A percentile compares a stretch with the other conserved stretches of the same genome.
phyloP scores from a whole-genome alignment of 1,140 invertebrate species.

The Mercenaria mercenaria region DNA sequence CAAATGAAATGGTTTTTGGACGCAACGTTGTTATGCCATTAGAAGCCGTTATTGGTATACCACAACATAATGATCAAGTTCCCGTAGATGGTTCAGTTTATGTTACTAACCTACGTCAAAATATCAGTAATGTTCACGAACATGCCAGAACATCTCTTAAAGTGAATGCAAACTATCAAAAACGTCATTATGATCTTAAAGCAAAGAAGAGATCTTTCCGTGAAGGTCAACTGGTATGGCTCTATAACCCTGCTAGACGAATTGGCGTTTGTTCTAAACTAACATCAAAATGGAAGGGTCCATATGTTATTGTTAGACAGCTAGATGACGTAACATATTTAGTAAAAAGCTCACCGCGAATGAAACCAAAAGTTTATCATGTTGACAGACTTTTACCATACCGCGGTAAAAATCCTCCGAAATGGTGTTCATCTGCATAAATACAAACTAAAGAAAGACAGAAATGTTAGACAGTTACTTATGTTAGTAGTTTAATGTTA shows the following conservation, averaged over 20 bases:
- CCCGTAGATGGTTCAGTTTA: not conserved
- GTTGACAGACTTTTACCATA: not conserved
- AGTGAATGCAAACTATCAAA: not conserved
- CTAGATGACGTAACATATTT: constrained; percentile 5
- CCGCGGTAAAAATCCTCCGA: not conserved
- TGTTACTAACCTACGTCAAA: not conserved
- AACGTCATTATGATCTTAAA: constrained; percentile 34
- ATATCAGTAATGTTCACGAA: not conserved
- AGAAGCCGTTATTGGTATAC: not conserved
- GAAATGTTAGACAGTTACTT: not conserved
- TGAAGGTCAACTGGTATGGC: constrained; percentile 18
- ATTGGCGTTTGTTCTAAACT: constrained; percentile 10
- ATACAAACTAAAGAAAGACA: not conserved
- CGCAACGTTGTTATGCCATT: not conserved
- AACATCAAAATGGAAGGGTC: constrained; percentile 5
- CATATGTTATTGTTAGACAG: not conserved
- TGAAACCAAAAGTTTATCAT: not conserved
- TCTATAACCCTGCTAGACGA: not conserved
- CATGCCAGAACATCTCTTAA: not conserved
- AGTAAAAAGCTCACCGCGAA: not conserved
- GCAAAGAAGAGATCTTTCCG: not conserved
- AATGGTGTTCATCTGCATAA: not conserved
- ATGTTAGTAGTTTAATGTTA: too few relatives aligned
- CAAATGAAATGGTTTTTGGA: constrained; percentile 41
- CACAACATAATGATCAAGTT: not conserved